A percentile compares a stretch with the other conserved stretches of the same genome.
phyloP scores from a whole-genome alignment of 2,797 vertebrate genomes.

The Buceros bicornis region DNA sequence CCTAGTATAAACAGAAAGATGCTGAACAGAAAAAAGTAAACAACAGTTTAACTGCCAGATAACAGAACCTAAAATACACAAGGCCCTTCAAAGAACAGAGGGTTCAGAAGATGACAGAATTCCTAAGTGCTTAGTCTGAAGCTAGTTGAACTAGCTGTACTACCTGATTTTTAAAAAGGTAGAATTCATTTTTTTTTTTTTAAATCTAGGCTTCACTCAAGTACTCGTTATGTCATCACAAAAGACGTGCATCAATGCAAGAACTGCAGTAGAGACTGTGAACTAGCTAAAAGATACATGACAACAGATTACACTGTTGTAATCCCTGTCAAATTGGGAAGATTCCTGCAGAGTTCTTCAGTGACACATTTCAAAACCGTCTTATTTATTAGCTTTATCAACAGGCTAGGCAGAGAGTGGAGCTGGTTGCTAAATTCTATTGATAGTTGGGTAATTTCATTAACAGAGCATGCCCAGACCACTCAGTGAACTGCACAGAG shows the following conservation, averaged over 20 bases:
- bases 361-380: not conserved
- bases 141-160: not conserved
- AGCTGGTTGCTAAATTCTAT: not conserved
- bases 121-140: not conserved
- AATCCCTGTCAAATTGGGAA: not conserved
- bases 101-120: not conserved
- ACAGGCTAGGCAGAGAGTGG: not conserved
- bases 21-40: slow-evolving; percentile 43
- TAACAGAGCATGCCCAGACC: not conserved
- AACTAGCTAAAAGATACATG: not conserved
- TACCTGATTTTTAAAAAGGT: not conserved
- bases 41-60: slow-evolving; percentile 1
- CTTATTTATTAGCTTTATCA: not conserved
- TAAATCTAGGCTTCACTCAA: not conserved
- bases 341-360: not conserved
- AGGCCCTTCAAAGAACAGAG: not conserved
- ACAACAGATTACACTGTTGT: not conserved
- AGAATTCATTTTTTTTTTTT: not conserved
- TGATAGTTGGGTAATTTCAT: not conserved
- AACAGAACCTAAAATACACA: not conserved
- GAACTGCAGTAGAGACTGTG: not conserved
- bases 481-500: not conserved
- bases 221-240: not conserved
- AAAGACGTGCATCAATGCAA: not conserved
- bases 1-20: slow-evolving; percentile 47